Evolutionary conservation across 2,888 invertebrate species (phyloP).

Genomic region (Falcaria lacertinaria): DNA sequence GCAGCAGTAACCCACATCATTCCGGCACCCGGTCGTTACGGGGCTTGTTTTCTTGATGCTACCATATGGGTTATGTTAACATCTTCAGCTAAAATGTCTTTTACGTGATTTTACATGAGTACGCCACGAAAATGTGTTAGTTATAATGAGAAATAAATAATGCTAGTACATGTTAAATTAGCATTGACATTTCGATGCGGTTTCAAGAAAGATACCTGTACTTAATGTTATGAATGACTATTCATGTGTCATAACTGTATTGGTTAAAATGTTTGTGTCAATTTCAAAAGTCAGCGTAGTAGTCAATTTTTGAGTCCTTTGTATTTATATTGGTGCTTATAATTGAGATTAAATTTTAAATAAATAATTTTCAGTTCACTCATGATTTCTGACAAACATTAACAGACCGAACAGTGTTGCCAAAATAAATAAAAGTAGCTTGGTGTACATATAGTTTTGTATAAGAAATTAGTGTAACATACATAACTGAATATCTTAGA

Average conservation of each 20-base stretch:
- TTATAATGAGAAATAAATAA: not conserved
- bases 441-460: not conserved
- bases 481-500: constrained; percentile 25
- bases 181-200: too few relatives aligned
- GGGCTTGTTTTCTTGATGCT: constrained; percentile 47
- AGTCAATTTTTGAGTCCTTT: too few relatives aligned
- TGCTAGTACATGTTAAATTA: too few relatives aligned
- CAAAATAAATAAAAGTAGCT: constrained; percentile 1
- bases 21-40: constrained; percentile 48
- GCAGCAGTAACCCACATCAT: constrained; percentile 48
- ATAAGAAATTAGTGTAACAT: constrained; percentile 4
- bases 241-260: too few relatives aligned
- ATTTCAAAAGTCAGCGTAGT: too few relatives aligned
- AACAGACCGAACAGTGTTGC: not conserved
- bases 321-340: too few relatives aligned
- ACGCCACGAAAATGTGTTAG: constrained; percentile 7
- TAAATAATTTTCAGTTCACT: too few relatives aligned
- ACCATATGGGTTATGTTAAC: constrained; percentile 53
- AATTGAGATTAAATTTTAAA: too few relatives aligned
- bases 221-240: too few relatives aligned
- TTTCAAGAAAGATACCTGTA: too few relatives aligned
- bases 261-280: too few relatives aligned
- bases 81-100: constrained; percentile 37
- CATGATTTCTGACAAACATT: not conserved
- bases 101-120: constrained; percentile 21